phyloP scores from a whole-genome alignment of 2,888 invertebrate genomes.

The Chydorus sphaericus region DNA sequence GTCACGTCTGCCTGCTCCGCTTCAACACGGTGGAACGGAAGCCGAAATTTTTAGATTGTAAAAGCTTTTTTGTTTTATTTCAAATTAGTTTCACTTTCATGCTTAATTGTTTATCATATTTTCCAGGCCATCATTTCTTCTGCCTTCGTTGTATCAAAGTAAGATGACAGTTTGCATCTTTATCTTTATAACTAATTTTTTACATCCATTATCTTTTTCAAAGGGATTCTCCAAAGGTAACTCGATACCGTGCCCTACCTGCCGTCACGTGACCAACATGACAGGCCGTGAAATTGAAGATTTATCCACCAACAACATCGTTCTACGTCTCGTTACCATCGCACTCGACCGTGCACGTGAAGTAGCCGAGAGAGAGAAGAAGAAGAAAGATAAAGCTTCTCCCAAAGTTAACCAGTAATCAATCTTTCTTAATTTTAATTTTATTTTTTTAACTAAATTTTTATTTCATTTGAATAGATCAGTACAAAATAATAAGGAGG shows the following conservation, averaged over 20 bases:
- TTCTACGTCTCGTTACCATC: neutral
- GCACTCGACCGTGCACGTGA: neutral
- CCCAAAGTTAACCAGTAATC: neutral
- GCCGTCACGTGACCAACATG: neutral
- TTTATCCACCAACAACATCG: neutral
- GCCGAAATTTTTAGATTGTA: neutral
- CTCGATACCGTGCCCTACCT: neutral
- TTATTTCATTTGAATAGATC: too few relatives aligned
- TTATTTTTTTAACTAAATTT: neutral
- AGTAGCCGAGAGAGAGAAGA: neutral
- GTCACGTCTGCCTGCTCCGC: neutral
- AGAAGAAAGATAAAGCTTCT: neutral
- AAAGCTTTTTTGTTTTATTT: neutral
- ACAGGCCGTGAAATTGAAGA: neutral
- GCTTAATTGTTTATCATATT: neutral
- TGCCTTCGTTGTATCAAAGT: neutral
- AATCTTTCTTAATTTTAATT: neutral
- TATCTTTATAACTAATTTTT: neutral
- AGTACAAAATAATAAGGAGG: too few relatives aligned
- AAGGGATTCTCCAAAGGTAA: neutral
- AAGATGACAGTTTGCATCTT: neutral
- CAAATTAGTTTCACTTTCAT: neutral
- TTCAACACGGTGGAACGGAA: neutral
- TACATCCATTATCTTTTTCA: neutral
- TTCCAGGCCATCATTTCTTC: constrained; percentile 1